Evolutionary conservation across 2,797 vertebrate genomes (phyloP), one percentile per base, ranked within the genome.

Genomic region (Gallinago nigripennis): DNA sequence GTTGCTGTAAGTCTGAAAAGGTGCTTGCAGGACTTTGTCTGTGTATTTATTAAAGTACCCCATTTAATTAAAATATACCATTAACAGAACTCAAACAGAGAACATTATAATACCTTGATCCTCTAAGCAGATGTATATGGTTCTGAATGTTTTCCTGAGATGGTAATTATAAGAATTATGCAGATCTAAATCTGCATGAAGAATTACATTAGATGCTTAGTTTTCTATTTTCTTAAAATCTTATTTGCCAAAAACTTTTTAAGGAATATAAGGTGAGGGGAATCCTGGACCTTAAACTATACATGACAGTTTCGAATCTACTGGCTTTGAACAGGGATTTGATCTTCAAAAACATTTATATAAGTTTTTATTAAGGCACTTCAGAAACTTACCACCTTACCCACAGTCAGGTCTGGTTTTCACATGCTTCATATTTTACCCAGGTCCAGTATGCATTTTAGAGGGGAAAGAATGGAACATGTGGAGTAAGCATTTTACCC

Each of bases 401-500:
- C 35, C 33, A 78, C 61, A 94, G 88, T 66, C n/a, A 88, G 28
- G 37, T 61, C 61, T 65, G 31, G 30, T 87, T 91, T 95, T 73
- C 53, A 82, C 16, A 76, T 92, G 23, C 3, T 70, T 86, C 20
- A 18, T 72, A 41, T 73, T 90, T 82, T 77, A 41, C 39, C 50
- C 82, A 81, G 70, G 43, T 51, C 51, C 70, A 75, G 27, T 27
- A 51, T 80, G 8, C 17, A 75, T 92, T 96, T 91, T 75, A 73
- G 37, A 77, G 9, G 4, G 30, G 41, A 86, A 31, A 27, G 35
- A 66, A 70, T 5, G 23, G 51, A 97, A 90, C 24, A 79, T 77
- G 41, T 92, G 88, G 95, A 83, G 56, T 75, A 95, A 95, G 75
- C 77, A 53, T 82, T 96, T 96, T 82, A 95, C 53, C 65, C 81